Conservation (phyloP, 1,140 invertebrate species). For the Fopius arisanus region DNA sequence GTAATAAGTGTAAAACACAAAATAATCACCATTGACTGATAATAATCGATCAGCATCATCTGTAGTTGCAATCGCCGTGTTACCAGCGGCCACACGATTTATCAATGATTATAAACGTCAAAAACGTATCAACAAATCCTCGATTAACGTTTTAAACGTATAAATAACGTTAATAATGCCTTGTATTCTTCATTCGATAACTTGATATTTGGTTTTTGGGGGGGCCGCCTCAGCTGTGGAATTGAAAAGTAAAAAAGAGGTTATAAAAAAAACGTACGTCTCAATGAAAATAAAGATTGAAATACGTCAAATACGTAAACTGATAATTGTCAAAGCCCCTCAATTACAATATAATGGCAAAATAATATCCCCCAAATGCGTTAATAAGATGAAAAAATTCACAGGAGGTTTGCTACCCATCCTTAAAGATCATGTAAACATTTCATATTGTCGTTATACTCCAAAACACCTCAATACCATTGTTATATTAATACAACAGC, state of each 20-base stretch:
- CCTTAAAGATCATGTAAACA: conserved; percentile 32
- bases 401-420: conserved; percentile 27
- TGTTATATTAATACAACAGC: conserved; percentile 8
- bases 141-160: not conserved
- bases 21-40: conserved; percentile 32
- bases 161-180: not conserved
- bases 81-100: not conserved
- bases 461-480: not conserved
- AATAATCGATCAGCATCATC: conserved; percentile 23
- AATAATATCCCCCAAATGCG: not conserved
- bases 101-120: not conserved
- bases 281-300: not conserved
- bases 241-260: conserved; percentile 9
- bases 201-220: conserved; percentile 1
- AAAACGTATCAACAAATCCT: not conserved
- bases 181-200: not conserved
- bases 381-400: conserved; percentile 24
- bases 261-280: conserved; percentile 11
- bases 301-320: not conserved
- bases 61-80: conserved; percentile 22
- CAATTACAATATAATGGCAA: not conserved
- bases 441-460: conserved; percentile 27
- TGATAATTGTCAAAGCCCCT: not conserved
- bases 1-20: not conserved
- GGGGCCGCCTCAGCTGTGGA: conserved; percentile 9